Evolutionary conservation across 2,113 vertebrate species (phyloP).

Genomic region (Ceyx cyanopectus): DNA sequence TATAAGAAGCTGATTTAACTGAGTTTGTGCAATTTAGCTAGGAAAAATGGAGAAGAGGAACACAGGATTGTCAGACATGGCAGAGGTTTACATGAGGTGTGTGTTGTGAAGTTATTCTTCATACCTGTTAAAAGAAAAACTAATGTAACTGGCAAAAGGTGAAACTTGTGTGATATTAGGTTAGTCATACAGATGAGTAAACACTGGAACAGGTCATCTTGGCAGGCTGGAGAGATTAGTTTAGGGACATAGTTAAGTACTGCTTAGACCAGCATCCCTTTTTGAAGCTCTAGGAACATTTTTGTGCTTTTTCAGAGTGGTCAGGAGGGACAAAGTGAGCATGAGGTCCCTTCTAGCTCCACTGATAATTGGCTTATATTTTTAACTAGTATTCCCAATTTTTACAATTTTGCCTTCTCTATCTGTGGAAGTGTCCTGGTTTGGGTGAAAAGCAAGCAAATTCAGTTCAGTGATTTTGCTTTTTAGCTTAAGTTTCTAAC

Average conservation of each 20-base stretch:
- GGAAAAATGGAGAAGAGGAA: not conserved
- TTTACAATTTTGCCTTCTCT: not conserved
- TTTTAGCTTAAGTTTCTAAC: no score
- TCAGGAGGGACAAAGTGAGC: not conserved
- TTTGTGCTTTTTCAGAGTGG: not conserved
- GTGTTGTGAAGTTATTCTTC: not conserved
- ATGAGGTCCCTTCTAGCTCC: not conserved
- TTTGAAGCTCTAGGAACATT: not conserved
- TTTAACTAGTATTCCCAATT: not conserved
- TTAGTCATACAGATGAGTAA: no score
- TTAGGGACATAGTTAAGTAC: not conserved
- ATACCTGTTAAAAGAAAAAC: not conserved
- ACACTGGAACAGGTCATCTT: not conserved
- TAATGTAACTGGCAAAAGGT: not conserved
- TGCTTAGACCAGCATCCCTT: not conserved
- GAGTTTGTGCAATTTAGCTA: not conserved
- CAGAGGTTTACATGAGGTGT: not conserved
- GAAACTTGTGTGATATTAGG: not conserved
- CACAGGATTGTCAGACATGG: not conserved
- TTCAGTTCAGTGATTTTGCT: no score
- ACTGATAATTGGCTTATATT: not conserved
- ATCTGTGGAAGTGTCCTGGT: no score
- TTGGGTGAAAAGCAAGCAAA: no score
- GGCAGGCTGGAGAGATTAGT: accelerated
- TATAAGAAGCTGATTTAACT: not conserved